Conservation (phyloP, 2,888 invertebrate species). For the Synergus gifuensis region DNA sequence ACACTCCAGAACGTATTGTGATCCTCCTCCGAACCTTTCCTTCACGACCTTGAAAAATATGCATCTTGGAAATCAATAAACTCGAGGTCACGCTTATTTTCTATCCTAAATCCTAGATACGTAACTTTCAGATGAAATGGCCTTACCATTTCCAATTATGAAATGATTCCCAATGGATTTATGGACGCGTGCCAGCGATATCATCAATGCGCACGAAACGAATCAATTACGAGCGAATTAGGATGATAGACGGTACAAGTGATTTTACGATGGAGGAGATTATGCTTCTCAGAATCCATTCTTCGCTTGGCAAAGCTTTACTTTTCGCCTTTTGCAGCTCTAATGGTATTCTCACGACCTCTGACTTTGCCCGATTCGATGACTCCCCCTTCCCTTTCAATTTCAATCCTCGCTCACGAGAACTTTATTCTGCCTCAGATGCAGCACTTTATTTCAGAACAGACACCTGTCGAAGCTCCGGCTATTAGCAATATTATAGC, state of each 20-base stretch:
- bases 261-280: background rate
- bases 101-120: background rate
- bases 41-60: slow-evolving; percentile 21
- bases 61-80: background rate
- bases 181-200: slow-evolving; percentile 20
- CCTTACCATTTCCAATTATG: background rate
- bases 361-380: background rate
- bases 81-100: slow-evolving; percentile 15
- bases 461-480: background rate
- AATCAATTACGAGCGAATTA: slow-evolving; percentile 30
- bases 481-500: background rate
- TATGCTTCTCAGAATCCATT: slow-evolving; percentile 8
- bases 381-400: background rate
- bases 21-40: background rate
- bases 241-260: slow-evolving; percentile 7
- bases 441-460: background rate
- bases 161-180: background rate
- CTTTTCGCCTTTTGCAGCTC: slow-evolving; percentile 12
- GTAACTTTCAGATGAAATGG: background rate
- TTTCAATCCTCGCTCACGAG: background rate
- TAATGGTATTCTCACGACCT: slow-evolving; percentile 33
- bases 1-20: slow-evolving; percentile 39
- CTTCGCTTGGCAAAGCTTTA: background rate
- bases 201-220: slow-evolving; percentile 11
- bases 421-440: background rate